A percentile compares a stretch with the other conserved stretches of the same genome.
These are phyloP conservation scores for Contarinia nasturtii DNA, from an alignment of 1,140 invertebrate species.

Conservation along the genomic window DNA sequence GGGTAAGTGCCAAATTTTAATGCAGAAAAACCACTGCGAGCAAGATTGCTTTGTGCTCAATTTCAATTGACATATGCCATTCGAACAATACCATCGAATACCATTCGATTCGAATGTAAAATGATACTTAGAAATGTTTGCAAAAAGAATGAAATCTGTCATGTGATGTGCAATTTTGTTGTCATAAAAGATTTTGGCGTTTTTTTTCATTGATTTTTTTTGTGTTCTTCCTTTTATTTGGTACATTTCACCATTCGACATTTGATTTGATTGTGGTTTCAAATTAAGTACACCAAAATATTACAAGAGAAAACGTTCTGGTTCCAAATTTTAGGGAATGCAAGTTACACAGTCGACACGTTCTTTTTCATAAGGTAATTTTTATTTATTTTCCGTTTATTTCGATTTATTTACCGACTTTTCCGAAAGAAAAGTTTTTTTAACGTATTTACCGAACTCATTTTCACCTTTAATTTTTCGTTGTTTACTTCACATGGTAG, in stretches of 20 bases:
- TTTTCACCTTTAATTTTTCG: background rate
- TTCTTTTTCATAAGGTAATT: slow-evolving; percentile 74
- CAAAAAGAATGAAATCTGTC: no score
- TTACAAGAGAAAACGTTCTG: slow-evolving; percentile 59
- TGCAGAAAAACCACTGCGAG: background rate
- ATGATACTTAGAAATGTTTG: no score
- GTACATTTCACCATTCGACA: background rate
- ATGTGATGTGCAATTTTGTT: no score
- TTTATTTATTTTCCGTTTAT: background rate
- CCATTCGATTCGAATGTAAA: no score
- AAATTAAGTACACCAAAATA: slow-evolving; percentile 42
- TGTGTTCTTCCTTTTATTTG: background rate
- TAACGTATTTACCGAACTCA: background rate
- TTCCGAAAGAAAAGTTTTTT: background rate
- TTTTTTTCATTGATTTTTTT: slow-evolving; percentile 1
- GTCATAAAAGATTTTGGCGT: background rate
- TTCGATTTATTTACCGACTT: background rate
- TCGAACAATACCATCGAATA: no score
- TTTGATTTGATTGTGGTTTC: background rate
- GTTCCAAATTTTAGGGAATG: slow-evolving; percentile 73
- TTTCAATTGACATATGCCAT: background rate
- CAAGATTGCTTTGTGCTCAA: no score
- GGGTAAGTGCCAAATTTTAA: slow-evolving; percentile 8
- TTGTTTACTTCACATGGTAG: slow-evolving; percentile 27
- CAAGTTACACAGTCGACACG: slow-evolving; percentile 76